Conservation (phyloP, 2,113 vertebrate genomes). For the Heliornis fulica region DNA sequence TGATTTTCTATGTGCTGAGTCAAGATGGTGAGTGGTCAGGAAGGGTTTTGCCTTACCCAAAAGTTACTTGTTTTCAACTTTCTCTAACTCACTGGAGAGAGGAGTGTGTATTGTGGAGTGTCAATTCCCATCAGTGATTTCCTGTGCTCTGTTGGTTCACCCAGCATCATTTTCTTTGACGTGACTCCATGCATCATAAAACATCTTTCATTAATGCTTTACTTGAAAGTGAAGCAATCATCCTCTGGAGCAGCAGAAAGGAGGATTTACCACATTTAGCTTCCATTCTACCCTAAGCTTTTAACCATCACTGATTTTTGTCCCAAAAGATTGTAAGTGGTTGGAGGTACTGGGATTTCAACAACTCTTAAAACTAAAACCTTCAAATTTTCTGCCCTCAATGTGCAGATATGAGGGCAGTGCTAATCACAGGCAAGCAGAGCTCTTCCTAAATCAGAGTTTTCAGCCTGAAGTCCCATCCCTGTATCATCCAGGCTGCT, state of each 20-base stretch:
- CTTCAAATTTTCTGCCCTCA: not conserved
- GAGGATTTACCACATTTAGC: slow-evolving; percentile 7
- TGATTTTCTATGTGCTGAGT: not conserved
- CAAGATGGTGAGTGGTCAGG: not conserved
- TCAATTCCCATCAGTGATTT: not conserved
- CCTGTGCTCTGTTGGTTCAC: not conserved
- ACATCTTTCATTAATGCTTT: not conserved
- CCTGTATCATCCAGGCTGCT: not conserved
- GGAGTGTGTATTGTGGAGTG: not conserved
- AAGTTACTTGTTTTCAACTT: not conserved
- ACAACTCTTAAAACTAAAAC: not conserved
- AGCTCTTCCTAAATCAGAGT: not conserved
- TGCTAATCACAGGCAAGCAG: not conserved
- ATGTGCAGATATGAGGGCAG: not conserved
- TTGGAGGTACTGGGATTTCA: not conserved
- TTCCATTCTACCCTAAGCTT: not conserved
- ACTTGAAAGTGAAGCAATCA: not conserved
- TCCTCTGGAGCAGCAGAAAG: not conserved
- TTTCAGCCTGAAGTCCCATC: not conserved
- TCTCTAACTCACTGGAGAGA: not conserved
- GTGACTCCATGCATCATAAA: not conserved
- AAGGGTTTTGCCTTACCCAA: not conserved
- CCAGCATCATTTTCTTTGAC: not conserved
- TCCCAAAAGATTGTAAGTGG: not conserved
- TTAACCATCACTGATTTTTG: not conserved